Base-by-base conservation (phyloP, 1,140 invertebrate species). In the Temnothorax nylanderi region DNA sequence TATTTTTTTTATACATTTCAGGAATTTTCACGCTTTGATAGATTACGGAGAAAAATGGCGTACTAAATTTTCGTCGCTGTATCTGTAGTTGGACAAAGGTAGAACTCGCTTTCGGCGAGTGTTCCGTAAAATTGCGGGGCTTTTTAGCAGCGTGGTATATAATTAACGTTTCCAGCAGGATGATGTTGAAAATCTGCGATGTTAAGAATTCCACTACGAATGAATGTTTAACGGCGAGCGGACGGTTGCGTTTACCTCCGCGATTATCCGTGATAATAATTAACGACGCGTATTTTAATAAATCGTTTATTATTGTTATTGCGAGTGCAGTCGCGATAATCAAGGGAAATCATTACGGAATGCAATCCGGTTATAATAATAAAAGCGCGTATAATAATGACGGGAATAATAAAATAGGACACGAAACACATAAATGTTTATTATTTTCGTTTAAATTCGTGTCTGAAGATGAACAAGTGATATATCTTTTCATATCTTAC, bases 241-340 rank as follows among this genome's bases (percentile, higher is more conserved):
- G 41, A 84, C 54, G 26, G 26, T 74, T 13, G 32, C 56, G 80
- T 84, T 84, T 84, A 44, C 80, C 67, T 81, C 41, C 54, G 69
- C 80, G 80, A 84, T 84, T 84, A 84, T 84, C 80, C 69, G 54
- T 37, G 80, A 84, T 84, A 84, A 84, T 84, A 84, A 84, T 84
- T 84, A 84, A 84, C 69, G 80, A 62, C 26, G 69, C 80, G 69
- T 84, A 75, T 84, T 82, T 84, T 60, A 84, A 84, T 84, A 84
- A 84, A 84, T 84, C 69, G 80, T 84, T 84, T 58, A 84, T 84
- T 84, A 84, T 84, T 75, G 80, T 75, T 75, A 75, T 44, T 60
- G 67, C 69, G 54, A 72, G 37, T 21, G 18, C 77, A 65, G 47
- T n/a, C 56, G 26, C 32, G 69, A 84, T 84, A 84, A 84, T 84